Conservation (phyloP, 2,888 invertebrate species). For the Molanna angustata region DNA sequence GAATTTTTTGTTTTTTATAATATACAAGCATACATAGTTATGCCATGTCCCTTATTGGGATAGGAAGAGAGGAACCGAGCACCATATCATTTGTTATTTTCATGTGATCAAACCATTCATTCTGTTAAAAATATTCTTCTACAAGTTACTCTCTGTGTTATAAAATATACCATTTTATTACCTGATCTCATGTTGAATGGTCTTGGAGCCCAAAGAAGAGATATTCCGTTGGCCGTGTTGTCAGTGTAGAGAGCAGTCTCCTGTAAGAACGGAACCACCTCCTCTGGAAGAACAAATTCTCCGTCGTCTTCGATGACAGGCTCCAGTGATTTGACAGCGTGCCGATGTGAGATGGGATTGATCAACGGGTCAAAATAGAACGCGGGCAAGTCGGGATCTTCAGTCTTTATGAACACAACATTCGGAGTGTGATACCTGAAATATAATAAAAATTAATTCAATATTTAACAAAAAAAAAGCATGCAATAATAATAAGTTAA, state of each 20-base stretch:
- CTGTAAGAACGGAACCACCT: constrained; percentile 88
- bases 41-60: no score
- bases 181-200: constrained; percentile 96
- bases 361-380: constrained; percentile 99
- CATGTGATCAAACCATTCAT: no score
- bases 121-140: background rate
- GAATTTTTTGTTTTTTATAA: no score
- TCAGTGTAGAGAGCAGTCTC: constrained; percentile 97
- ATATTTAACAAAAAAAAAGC: no score
- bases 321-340: constrained; percentile 81
- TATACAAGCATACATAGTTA: no score
- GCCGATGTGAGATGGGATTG: constrained; percentile 96
- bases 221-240: constrained; percentile 98
- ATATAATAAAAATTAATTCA: no score
- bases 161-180: no score
- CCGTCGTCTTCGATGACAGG: constrained; percentile 91
- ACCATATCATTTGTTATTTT: no score
- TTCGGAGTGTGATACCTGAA: constrained; percentile 97
- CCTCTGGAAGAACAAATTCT: constrained; percentile 89
- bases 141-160: no score
- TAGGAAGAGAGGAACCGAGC: no score
- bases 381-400: constrained; percentile 98
- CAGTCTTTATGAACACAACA: constrained; percentile 99
- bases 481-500: no score
- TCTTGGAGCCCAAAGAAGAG: constrained; percentile 94